Evolutionary conservation across 2,113 vertebrate genomes (phyloP), one percentile per base, ranked within the genome.

Genomic region (Oryzias javanicus): DNA sequence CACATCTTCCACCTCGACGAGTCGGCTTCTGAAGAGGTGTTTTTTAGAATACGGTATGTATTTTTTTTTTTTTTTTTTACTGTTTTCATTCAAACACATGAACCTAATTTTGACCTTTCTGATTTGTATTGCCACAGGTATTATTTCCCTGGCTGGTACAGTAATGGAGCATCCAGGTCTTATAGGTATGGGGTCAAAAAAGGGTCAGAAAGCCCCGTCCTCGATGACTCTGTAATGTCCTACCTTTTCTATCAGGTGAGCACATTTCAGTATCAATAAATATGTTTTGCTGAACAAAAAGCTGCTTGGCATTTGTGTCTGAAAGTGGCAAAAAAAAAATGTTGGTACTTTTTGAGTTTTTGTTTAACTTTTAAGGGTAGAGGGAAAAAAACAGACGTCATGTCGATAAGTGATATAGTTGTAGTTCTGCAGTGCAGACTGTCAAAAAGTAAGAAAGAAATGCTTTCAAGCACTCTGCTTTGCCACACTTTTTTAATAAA

Each of bases 81-180:
- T 3, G 7, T 18, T 18, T 19, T 10, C 12, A 47, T 4, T 18
- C 4, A 49, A 3, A 15, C 54, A 55, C 55, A 13, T 17, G 5
- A 53, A 22, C 3, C 0, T 52, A 8, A 14, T 14, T 3, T 3
- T 69, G 16, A 57, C 6, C 25, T 51, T n/a, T 53, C 25, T 16
- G 45, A 44, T 48, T 48, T 48, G 0, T 1, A 55, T 68, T 49
- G 15, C 10, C 0, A 22, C 76, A 99, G 97, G 82, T 98, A 94
- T 91, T 99, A 98, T 83, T 99, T 98, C 79, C 94, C 96, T 60
- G 92, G 94, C 67, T 99, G 97, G 96, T 96, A 95, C 68, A 94
- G 94, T 55, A 94, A 90, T 59, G 92, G 92, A 47, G 89, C 78
- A 58, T 93, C 74, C 57, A 90, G 94, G 75, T 93, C 96, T 0